phyloP scores from a whole-genome alignment of 1,140 invertebrate genomes.

The Platyura marginata region DNA sequence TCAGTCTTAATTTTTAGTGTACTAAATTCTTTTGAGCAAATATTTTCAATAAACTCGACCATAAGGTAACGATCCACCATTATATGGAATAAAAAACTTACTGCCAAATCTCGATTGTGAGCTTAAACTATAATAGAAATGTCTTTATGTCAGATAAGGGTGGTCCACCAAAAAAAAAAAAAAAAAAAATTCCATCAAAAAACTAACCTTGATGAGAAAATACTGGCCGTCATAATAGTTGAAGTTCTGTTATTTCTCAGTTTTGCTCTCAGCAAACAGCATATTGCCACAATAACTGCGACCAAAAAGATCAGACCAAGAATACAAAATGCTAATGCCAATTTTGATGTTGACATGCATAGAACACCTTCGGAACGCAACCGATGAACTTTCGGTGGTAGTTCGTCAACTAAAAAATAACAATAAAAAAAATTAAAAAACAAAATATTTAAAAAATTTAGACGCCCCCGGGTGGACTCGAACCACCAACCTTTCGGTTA shows the following conservation, averaged over 20 bases:
- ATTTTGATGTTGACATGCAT: constrained; percentile 49
- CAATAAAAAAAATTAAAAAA: background rate
- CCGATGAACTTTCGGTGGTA: constrained; percentile 13
- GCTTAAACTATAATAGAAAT: background rate
- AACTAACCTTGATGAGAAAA: constrained; percentile 19
- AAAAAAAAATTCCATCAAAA: background rate
- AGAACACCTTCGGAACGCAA: constrained; percentile 23
- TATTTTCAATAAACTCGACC: constrained; percentile 21
- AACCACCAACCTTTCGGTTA: constrained; percentile 80
- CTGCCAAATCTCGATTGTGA: constrained; percentile 15
- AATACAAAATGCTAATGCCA: constrained; percentile 47
- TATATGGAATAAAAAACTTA: constrained; percentile 23
- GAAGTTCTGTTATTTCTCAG: constrained; percentile 1
- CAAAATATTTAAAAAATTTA: background rate
- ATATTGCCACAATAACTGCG: constrained; percentile 42
- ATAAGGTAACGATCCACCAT: constrained; percentile 19
- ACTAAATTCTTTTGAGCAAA: too few relatives aligned
- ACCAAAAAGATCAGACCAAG: constrained; percentile 44
- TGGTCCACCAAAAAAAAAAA: background rate
- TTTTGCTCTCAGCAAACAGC: constrained; percentile 38
- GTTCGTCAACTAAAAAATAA: constrained; percentile 15
- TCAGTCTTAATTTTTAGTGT: too few relatives aligned
- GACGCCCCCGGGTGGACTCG: constrained; percentile 63
- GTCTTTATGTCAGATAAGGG: background rate
- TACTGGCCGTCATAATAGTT: constrained; percentile 11